Evolutionary conservation across 1,140 invertebrate genomes (phyloP), one percentile per base, ranked within the genome.

Genomic region (Drosophila sproati): DNA sequence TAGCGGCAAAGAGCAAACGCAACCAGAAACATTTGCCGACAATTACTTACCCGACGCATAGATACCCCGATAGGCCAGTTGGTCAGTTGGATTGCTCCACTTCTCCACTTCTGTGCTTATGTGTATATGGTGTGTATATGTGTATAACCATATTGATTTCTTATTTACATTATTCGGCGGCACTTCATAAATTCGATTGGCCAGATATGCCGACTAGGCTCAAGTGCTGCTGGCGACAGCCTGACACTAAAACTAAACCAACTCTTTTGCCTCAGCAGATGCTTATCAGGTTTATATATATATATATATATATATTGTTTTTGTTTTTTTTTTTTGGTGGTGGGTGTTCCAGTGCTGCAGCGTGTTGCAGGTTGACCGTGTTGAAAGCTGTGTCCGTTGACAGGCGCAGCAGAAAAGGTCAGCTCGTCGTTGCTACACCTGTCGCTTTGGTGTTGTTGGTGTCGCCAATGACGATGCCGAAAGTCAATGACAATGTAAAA

Each of bases 401-500:
- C 48, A 50, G 29, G 20, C 20, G 20, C 20, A 20, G 20, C 20
- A 2, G 10, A 43, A 50, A 50, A 50, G 47, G 20, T 48, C 20
- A 48, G 20, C 47, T 62, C 20, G 20, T 20, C 20, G 20, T 20
- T 68, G 83, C 66, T 73, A 69, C 85, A 89, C 80, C 85, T 89
- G 83, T 78, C 73, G 51, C 64, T 20, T 20, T 20, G 20, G 20
- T 20, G 20, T 20, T 66, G 60, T 66, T 78, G 78, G 63, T 78
- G 75, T 48, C 72, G 61, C 67, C 51, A 5, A 20, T 50, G 66
- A 5, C 12, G 51, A 6, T 66, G 82, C 73, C 75, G 78, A 80
- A 82, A 89, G 80, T 90, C 85, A 89, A 82, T 90, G 85, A 89
- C 80, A 81, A 85, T 89, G 85, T 89, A 78, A 85, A 85, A 89